Percentiles rank a stretch among this genome's conserved stretches.
Evolutionary conservation across 1,140 invertebrate genomes (phyloP).

Genomic region (Chelonus insularis): DNA sequence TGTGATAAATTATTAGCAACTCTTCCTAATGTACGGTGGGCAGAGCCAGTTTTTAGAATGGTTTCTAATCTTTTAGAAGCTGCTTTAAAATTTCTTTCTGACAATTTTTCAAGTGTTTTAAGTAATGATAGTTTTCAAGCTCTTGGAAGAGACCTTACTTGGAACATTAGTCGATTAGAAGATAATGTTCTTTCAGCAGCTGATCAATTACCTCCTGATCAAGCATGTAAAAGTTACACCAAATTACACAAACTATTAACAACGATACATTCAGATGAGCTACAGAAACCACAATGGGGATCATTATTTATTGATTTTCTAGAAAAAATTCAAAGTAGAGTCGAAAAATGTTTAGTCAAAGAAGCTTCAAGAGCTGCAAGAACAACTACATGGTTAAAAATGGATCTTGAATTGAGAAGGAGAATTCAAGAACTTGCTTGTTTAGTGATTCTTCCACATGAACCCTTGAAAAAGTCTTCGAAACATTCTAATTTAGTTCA

Average conservation of each 20-base stretch:
- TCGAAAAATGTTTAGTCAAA: conserved; percentile 67
- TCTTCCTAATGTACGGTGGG: conserved; percentile 72
- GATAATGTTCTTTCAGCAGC: conserved; percentile 68
- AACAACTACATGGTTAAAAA: conserved; percentile 66
- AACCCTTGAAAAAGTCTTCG: conserved; percentile 48
- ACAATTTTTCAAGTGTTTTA: conserved; percentile 69
- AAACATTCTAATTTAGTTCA: conserved; percentile 53
- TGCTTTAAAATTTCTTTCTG: conserved; percentile 66
- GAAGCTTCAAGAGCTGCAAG: conserved; percentile 67
- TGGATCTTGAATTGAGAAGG: conserved; percentile 65
- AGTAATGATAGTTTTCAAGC: conserved; percentile 67
- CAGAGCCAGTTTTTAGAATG: conserved; percentile 69
- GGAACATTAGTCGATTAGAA: conserved; percentile 70
- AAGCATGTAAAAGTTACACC: conserved; percentile 71
- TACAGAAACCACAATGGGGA: conserved; percentile 50
- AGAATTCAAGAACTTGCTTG: conserved; percentile 66
- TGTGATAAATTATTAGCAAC: conserved; percentile 72
- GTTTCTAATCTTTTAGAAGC: conserved; percentile 70
- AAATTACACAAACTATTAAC: conserved; percentile 57
- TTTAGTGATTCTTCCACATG: conserved; percentile 59
- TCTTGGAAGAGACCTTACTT: conserved; percentile 67
- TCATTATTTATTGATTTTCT: conserved; percentile 58
- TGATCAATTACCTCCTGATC: conserved; percentile 67
- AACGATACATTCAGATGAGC: conserved; percentile 40
- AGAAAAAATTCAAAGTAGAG: conserved; percentile 54